Percentiles rank a stretch among this genome's conserved stretches.
Conservation (phyloP, 2,888 invertebrate species). For the Metalampra italica region DNA sequence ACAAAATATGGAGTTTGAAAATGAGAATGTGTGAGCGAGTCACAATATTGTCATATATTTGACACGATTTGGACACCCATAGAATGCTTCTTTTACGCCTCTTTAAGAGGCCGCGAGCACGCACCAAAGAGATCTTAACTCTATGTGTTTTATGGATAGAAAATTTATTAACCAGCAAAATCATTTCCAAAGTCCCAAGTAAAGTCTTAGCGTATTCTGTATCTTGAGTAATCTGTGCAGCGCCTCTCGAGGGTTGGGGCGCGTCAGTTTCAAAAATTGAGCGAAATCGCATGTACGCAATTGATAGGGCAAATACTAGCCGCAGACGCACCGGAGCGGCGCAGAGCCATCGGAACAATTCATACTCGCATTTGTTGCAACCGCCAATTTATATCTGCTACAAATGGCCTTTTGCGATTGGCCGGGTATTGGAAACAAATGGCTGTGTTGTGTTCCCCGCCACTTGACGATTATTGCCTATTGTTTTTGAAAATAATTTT, state of each 20-base stretch:
- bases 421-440: constrained; percentile 67
- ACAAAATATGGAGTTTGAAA: too few species aligned
- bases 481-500: constrained; percentile 15
- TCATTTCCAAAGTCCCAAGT: too few species aligned
- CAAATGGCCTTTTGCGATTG: constrained; percentile 64
- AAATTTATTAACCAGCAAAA: too few species aligned
- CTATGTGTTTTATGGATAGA: too few species aligned
- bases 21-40: too few species aligned
- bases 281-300: constrained; percentile 73
- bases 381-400: constrained; percentile 67
- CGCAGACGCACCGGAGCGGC: constrained; percentile 19
- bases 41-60: too few species aligned
- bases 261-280: constrained; percentile 76
- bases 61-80: too few species aligned
- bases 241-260: constrained; percentile 49
- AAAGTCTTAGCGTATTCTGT: constrained; percentile 37
- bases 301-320: constrained; percentile 59
- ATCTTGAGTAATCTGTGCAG: constrained; percentile 58
- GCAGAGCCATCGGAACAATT: constrained; percentile 36
- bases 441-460: constrained; percentile 34
- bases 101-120: too few species aligned
- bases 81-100: too few species aligned
- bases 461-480: constrained; percentile 34
- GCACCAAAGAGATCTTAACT: too few species aligned
- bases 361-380: constrained; percentile 62